Conservation (phyloP, 2,113 vertebrate genomes). For the Sprattus sprattus region DNA sequence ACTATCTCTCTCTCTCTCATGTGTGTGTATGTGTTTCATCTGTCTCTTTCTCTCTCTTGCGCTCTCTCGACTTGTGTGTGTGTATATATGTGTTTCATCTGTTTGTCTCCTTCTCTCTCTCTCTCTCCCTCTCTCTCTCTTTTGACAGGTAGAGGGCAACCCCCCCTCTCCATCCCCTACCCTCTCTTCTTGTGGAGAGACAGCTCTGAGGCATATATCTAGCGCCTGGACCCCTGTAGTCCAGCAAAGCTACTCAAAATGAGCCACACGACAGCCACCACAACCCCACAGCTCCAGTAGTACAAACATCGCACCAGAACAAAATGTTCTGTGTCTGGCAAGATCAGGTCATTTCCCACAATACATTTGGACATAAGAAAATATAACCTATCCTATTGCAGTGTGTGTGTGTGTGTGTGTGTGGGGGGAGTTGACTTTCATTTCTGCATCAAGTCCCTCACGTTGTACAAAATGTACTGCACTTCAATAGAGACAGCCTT, state of each 20-base stretch:
- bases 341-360: slow-evolving; percentile 8
- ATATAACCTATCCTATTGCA: background rate
- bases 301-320: background rate
- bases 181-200: background rate
- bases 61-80: background rate
- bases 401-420: background rate
- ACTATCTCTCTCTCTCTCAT: background rate
- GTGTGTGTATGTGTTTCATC: no score
- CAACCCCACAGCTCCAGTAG: background rate
- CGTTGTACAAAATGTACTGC: background rate
- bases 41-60: background rate
- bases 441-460: background rate
- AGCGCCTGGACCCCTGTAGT: slow-evolving; percentile 50
- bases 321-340: slow-evolving; percentile 5
- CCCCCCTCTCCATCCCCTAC: background rate
- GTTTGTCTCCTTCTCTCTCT: background rate
- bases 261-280: slow-evolving; percentile 45
- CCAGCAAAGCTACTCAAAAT: slow-evolving; percentile 64
- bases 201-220: slow-evolving; percentile 45
- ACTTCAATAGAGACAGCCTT: background rate
- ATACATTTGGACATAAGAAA: background rate
- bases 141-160: slow-evolving; percentile 11
- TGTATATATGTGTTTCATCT: no score
- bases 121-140: slow-evolving; percentile 55
- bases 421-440: background rate